phyloP scores from a whole-genome alignment of 2,797 vertebrate species.

The Halcyon smyrnensis region DNA sequence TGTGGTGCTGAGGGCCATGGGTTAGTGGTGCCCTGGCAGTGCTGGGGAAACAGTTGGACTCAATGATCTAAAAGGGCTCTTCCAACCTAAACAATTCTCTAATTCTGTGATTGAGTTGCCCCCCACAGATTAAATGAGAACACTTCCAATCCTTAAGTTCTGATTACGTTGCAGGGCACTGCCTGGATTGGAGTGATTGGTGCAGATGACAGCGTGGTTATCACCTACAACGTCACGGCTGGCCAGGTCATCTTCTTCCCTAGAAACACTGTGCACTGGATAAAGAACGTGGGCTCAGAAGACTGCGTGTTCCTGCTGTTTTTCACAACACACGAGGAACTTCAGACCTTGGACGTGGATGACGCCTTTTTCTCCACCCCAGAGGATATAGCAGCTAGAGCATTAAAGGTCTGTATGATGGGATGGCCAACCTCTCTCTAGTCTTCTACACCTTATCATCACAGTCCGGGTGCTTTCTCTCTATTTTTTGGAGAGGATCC shows the following conservation, averaged over 20 bases:
- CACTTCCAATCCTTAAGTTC: neutral
- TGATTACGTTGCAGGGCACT: conserved; percentile 41
- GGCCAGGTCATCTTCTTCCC: conserved; percentile 79
- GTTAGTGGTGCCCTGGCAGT: neutral
- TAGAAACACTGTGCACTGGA: conserved; percentile 74
- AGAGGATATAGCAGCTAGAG: conserved; percentile 74
- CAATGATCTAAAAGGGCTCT: neutral
- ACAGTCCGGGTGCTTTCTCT: fast-evolving
- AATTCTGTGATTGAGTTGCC: neutral
- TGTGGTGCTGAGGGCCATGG: neutral
- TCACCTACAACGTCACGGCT: conserved; percentile 68
- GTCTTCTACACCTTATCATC: neutral
- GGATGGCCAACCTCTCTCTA: neutral
- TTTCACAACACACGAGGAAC: conserved; percentile 77
- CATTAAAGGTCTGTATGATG: conserved; percentile 60
- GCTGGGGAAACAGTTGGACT: neutral
- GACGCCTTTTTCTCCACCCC: conserved; percentile 74
- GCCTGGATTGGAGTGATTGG: conserved; percentile 75
- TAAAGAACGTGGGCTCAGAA: conserved; percentile 71
- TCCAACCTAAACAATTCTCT: neutral
- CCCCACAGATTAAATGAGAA: neutral
- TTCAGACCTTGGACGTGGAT: conserved; percentile 76
- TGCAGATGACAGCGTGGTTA: conserved; percentile 7
- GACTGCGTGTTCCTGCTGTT: conserved; percentile 77
- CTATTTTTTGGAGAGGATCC: neutral